Percentiles rank a stretch among this genome's conserved stretches.
Conservation (phyloP, 2,888 invertebrate genomes). For the Seira ritae region DNA sequence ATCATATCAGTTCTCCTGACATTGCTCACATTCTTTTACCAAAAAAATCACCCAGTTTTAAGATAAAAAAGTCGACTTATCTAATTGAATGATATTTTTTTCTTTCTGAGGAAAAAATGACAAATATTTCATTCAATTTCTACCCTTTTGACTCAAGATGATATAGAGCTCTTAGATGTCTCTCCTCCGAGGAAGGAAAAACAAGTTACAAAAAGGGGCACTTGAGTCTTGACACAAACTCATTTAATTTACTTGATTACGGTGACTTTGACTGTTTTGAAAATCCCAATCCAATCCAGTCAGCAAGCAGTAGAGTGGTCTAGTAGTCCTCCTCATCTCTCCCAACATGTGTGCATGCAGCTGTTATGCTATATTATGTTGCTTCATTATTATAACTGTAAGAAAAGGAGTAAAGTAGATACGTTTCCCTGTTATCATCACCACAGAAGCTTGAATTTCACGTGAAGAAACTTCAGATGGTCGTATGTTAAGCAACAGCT, state of each 20-base stretch:
- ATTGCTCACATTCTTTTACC: neutral
- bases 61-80: neutral
- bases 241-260: constrained; percentile 7
- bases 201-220: constrained; percentile 27
- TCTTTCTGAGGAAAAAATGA: constrained; percentile 22
- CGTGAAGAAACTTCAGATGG: constrained; percentile 23
- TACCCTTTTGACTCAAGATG: neutral
- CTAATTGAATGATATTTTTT: constrained; percentile 12
- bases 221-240: constrained; percentile 3
- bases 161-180: neutral
- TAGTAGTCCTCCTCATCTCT: too few relatives aligned
- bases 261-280: neutral
- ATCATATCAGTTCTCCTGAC: neutral
- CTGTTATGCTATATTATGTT: neutral
- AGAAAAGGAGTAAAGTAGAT: neutral
- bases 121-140: constrained; percentile 45
- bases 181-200: neutral
- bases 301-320: neutral
- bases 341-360: neutral
- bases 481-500: constrained; percentile 23
- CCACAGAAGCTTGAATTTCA: constrained; percentile 14
- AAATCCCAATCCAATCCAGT: neutral
- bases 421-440: neutral
- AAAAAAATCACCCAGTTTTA: constrained; percentile 12
- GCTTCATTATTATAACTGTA: neutral